Evolutionary conservation across 1,140 invertebrate genomes (phyloP).

Genomic region (Copidosoma floridanum): DNA sequence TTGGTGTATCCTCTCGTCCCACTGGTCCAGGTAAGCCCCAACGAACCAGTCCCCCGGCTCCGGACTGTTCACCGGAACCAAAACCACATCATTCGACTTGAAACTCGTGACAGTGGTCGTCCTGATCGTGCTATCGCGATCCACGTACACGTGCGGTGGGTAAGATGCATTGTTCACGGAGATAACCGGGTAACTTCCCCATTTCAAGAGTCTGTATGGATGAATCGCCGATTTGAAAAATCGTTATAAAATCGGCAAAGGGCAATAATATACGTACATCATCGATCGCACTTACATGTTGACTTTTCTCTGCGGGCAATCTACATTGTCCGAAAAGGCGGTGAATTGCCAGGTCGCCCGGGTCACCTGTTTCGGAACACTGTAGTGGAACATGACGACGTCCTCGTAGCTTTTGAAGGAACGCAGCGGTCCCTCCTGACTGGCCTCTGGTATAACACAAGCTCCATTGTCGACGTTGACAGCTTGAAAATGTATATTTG

Average conservation of each 20-base stretch:
- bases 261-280: background rate
- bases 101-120: constrained; percentile 52
- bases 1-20: constrained; percentile 59
- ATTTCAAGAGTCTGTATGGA: constrained; percentile 58
- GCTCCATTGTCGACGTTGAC: constrained; percentile 4
- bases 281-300: constrained; percentile 57
- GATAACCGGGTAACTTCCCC: constrained; percentile 64
- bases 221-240: background rate
- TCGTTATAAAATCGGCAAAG: background rate
- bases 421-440: constrained; percentile 56
- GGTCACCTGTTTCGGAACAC: constrained; percentile 55
- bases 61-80: constrained; percentile 57
- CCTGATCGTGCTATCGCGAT: constrained; percentile 43
- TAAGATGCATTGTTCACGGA: constrained; percentile 55
- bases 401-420: constrained; percentile 58
- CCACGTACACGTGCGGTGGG: constrained; percentile 47
- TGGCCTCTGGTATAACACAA: constrained; percentile 50
- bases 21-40: constrained; percentile 58
- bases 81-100: constrained; percentile 49
- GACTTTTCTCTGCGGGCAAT: constrained; percentile 53
- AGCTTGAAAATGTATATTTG: constrained; percentile 1
- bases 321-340: constrained; percentile 56
- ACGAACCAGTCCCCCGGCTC: constrained; percentile 63
- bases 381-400: constrained; percentile 58
- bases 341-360: constrained; percentile 61